Evolutionary conservation across 2,888 invertebrate genomes (phyloP).

Genomic region (Reticulitermes lucifugus): DNA sequence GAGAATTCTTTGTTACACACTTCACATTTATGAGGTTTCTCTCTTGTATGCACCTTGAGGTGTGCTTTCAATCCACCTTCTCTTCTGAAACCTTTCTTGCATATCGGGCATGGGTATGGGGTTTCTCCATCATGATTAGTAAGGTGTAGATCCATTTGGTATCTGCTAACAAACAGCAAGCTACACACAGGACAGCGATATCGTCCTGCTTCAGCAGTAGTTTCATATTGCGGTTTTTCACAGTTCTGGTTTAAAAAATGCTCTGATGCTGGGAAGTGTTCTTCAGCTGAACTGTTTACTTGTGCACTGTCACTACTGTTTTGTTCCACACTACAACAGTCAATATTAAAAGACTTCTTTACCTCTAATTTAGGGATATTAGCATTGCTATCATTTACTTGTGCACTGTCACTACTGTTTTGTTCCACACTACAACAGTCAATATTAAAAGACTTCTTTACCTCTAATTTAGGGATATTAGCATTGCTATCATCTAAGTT

Average conservation of each 20-base stretch:
- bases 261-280: background rate
- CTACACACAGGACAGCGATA: background rate
- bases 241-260: background rate
- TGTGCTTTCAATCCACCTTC: constrained; percentile 14
- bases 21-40: constrained; percentile 77
- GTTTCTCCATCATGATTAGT: background rate
- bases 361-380: background rate
- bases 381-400: background rate
- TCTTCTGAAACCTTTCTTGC: background rate
- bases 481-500: background rate
- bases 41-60: constrained; percentile 72
- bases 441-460: background rate
- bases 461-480: background rate
- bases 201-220: background rate
- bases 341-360: background rate
- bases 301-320: background rate
- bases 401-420: background rate
- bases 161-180: background rate
- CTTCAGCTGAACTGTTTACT: background rate
- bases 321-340: background rate
- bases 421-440: background rate
- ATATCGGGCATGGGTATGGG: background rate
- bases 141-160: background rate
- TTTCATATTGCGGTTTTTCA: background rate
- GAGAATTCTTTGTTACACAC: constrained; percentile 76